These are phyloP conservation scores for Cacoxenus indagator DNA, from an alignment of 2,888 invertebrate species.

Conservation along the genomic window DNA sequence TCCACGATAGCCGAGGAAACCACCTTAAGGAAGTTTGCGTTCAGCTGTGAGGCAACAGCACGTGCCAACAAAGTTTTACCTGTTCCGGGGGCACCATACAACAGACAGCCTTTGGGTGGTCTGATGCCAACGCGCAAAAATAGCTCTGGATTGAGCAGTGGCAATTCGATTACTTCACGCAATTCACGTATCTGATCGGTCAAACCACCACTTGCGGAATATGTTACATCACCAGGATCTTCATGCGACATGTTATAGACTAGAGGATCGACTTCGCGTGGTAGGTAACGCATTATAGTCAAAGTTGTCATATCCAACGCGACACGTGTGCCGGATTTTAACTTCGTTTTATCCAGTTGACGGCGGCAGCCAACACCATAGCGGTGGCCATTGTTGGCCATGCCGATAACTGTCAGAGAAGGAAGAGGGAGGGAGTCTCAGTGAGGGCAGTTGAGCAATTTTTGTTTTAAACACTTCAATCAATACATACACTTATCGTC, in stretches of 20 bases:
- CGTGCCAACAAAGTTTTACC: constrained; percentile 97
- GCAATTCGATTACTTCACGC: constrained; percentile 97
- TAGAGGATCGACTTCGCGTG: constrained; percentile 97
- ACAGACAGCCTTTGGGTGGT: constrained; percentile 98
- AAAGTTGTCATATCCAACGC: constrained; percentile 99
- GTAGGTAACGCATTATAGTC: constrained; percentile 98
- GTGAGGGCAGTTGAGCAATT: neutral
- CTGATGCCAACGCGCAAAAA: constrained; percentile 98
- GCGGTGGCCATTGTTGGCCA: constrained; percentile 99
- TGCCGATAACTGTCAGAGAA: constrained; percentile 88
- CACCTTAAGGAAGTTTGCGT: constrained; percentile 98
- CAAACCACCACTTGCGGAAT: constrained; percentile 96
- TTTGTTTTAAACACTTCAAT: constrained; percentile 18
- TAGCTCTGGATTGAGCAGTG: constrained; percentile 95
- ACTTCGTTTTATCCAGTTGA: constrained; percentile 94
- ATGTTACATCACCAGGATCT: constrained; percentile 97
- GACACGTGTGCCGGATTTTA: constrained; percentile 96
- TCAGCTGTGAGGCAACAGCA: constrained; percentile 97
- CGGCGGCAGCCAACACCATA: constrained; percentile 99
- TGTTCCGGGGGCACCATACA: constrained; percentile 98
- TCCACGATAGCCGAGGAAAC: constrained; percentile 99
- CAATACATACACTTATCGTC: constrained; percentile 95
- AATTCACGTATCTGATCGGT: constrained; percentile 98
- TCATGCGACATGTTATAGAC: constrained; percentile 99
- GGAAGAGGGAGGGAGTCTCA: too few relatives aligned